Evolutionary conservation across 2,797 vertebrate genomes (phyloP), one percentile per base, ranked within the genome.

Genomic region (Rhinatrema bivittatum): DNA sequence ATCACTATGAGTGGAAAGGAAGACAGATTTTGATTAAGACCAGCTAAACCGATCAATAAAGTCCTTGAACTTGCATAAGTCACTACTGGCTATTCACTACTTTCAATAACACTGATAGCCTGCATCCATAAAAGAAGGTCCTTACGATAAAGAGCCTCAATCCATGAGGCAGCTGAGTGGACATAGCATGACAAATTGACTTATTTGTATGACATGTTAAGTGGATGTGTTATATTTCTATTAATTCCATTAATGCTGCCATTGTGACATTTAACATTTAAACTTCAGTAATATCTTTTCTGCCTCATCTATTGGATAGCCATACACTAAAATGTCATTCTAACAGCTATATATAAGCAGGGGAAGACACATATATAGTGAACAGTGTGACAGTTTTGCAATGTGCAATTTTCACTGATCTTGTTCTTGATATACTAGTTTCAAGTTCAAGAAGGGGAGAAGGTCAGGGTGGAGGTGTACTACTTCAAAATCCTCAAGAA

Each of bases 51-150:
- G 53, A 93, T 94, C 88, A 86, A 89, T 94, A 86, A 80, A 84
- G 86, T 76, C 87, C 85, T 90, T 93, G 88, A 89, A 89, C 88
- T 88, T 88, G 71, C 62, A 64, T 84, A 87, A 86, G 83, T 86
- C 81, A 85, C 63, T 56, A 56, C 60, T 64, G 64, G 56, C 68
- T 82, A 68, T 60, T 64, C 64, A 56, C 68, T 82, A 68, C 68
- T 84, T 57, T 68, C 76, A 82, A 49, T 84, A 89, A 81, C 49
- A 61, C 53, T 58, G 70, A 76, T 72, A 72, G 62, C 65, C 53
- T 50, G 56, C 62, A 63, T 56, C 65, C 68, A 67, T 60, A 56
- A 70, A 72, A 51, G 46, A 52, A 62, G 56, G 55, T 45, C 60
- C 38, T 55, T 70, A 45, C 42, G 42, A 37, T 42, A 21, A n/a